Conservation (phyloP, 2,797 vertebrate genomes). For the Leptoclinus maculatus region DNA sequence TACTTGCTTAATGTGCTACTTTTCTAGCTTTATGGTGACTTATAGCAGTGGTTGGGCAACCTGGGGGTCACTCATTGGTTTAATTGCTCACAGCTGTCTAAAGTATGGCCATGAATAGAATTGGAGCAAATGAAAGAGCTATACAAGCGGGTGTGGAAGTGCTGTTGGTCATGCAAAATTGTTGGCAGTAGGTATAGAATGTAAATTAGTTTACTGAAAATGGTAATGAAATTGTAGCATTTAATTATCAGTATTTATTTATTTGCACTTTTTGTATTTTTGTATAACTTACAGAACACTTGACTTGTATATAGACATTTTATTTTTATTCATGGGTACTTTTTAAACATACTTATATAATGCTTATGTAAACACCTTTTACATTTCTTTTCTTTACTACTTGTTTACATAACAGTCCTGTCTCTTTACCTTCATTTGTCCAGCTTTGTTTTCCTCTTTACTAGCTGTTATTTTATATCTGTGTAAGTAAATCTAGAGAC, state of each 20-base stretch:
- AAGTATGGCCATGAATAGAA: neutral
- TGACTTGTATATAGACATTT: neutral
- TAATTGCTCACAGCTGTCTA: neutral
- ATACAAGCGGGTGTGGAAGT: neutral
- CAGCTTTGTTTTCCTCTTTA: neutral
- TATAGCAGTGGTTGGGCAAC: neutral
- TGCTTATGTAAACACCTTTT: neutral
- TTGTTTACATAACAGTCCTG: neutral
- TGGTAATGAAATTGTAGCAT: neutral
- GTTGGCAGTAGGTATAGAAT: neutral
- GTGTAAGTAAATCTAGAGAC: neutral
- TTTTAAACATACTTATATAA: neutral
- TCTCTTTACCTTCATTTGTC: neutral
- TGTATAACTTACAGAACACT: neutral
- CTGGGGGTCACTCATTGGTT: neutral
- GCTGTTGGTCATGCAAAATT: neutral
- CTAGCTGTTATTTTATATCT: neutral
- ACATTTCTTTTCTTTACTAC: neutral
- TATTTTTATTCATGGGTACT: neutral
- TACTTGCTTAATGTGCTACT: neutral
- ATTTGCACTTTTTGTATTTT: neutral
- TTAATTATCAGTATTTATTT: neutral
- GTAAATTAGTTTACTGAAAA: neutral
- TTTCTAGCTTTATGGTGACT: neutral
- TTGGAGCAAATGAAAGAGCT: neutral